A percentile compares a stretch with the other conserved stretches of the same genome.
Evolutionary conservation across 2,113 vertebrate genomes (phyloP).

Genomic region (Rhineura floridana): DNA sequence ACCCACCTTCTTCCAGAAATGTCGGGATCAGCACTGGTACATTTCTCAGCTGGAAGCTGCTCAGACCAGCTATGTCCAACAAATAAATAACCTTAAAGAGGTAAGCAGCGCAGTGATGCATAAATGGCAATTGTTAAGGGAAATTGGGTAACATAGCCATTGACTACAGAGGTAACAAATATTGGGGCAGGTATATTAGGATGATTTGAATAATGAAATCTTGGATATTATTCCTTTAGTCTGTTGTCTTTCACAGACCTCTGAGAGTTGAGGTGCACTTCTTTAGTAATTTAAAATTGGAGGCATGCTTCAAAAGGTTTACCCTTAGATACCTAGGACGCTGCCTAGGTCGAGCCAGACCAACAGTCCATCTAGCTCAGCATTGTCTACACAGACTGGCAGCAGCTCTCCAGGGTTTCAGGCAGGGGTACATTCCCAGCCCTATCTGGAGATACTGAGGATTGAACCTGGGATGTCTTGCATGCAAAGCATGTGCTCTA

Average conservation of each 20-base stretch:
- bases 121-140: background rate
- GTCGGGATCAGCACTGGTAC: conserved; percentile 97
- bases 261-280: background rate
- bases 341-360: background rate
- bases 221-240: background rate
- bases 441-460: background rate
- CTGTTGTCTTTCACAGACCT: too few species aligned
- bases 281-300: background rate
- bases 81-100: conserved; percentile 98
- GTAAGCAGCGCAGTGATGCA: conserved; percentile 66
- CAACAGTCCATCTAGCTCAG: background rate
- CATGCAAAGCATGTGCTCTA: background rate
- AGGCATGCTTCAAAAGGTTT: background rate
- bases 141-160: background rate
- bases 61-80: conserved; percentile 93
- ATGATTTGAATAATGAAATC: background rate
- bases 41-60: conserved; percentile 95
- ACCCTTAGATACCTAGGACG: background rate
- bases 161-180: background rate
- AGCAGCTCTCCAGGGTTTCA: background rate
- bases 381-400: background rate
- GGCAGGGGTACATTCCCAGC: background rate
- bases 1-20: conserved; percentile 98
- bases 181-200: background rate
- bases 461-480: background rate